Base-by-base conservation (phyloP, 2,888 invertebrate species). In the Stegophylla sp. region DNA sequence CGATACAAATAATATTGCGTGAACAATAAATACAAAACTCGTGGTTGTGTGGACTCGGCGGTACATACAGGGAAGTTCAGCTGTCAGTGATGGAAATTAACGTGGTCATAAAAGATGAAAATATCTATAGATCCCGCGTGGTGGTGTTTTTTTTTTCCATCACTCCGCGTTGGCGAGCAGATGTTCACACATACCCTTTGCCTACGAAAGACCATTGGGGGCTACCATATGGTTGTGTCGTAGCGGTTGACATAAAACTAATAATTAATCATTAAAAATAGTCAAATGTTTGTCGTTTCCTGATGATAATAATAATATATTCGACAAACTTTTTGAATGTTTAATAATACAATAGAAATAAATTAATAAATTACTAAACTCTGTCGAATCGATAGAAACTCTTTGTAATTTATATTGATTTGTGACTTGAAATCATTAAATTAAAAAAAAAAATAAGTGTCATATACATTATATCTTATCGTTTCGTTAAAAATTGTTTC, bases 241-340 rank as follows among this genome's bases (percentile, higher is more conserved):
- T 45, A 56, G 53, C 20, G 7, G 56, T 61, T 71, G 69, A 61
- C 59, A 59, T 15, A 34, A 59, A 48, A 59, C 56, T 59, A 77
- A n/a, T n/a, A n/a, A 79, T 79, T 79, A 71, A 79, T 79, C 71
- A 71, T 79, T 61, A n/a, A 45, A 43, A 61, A 59, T 28, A 67
- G 67, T 56, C 23, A 5, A 77, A 67, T 56, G 59, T 20, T 63
- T 63, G 4, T 48, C 15, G 63, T 74, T 75, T 48, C 5, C 23
- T 63, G 34, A 34, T n/a, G n/a, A n/a, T n/a, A n/a, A n/a, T n/a
- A n/a, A n/a, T n/a, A n/a, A n/a, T n/a, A n/a, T 34, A 51, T 51
- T 63, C 13, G 7, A 61, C n/a, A 3, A 15, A 61, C 13, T 73
- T 45, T 45, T 34, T 15, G 26, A 26, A 23, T 45, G 26, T 34